phyloP scores from a whole-genome alignment of 1,140 invertebrate species.

The Drosophila oshimai region DNA sequence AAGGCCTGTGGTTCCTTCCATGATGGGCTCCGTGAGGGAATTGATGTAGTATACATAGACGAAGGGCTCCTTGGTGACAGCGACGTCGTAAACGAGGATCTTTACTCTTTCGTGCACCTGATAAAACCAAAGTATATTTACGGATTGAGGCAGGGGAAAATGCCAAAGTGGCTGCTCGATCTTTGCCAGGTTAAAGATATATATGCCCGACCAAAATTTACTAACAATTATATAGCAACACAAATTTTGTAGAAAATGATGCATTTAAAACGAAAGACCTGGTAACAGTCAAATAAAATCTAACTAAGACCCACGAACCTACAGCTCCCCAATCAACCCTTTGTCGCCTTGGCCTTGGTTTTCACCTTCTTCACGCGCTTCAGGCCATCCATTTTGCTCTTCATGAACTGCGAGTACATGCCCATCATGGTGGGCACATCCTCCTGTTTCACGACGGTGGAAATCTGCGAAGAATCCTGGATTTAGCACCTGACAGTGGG shows the following conservation, averaged over 20 bases:
- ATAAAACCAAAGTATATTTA: constrained; percentile 41
- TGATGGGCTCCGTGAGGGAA: constrained; percentile 10
- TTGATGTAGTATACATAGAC: constrained; percentile 54
- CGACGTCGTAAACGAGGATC: not conserved
- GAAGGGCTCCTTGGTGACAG: not conserved
- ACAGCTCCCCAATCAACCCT: constrained; percentile 49
- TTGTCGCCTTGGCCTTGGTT: constrained; percentile 87
- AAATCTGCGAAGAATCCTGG: no score
- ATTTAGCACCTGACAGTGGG: no score
- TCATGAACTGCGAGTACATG: constrained; percentile 91
- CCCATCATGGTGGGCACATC: constrained; percentile 93
- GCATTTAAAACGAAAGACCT: constrained; percentile 55
- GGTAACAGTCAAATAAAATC: constrained; percentile 53
- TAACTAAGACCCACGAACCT: constrained; percentile 28
- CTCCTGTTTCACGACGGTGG: constrained; percentile 90
- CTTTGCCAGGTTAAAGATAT: constrained; percentile 8
- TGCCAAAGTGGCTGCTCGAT: constrained; percentile 45
- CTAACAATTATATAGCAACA: not conserved
- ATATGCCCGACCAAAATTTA: not conserved
- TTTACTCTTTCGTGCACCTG: constrained; percentile 34
- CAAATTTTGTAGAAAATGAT: constrained; percentile 38
- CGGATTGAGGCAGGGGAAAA: constrained; percentile 14
- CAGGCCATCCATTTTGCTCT: constrained; percentile 92
- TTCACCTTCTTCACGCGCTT: constrained; percentile 92
- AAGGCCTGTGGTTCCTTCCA: constrained; percentile 32